Evolutionary conservation across 2,113 vertebrate genomes (phyloP).

Genomic region (Prionailurus bengalensis): DNA sequence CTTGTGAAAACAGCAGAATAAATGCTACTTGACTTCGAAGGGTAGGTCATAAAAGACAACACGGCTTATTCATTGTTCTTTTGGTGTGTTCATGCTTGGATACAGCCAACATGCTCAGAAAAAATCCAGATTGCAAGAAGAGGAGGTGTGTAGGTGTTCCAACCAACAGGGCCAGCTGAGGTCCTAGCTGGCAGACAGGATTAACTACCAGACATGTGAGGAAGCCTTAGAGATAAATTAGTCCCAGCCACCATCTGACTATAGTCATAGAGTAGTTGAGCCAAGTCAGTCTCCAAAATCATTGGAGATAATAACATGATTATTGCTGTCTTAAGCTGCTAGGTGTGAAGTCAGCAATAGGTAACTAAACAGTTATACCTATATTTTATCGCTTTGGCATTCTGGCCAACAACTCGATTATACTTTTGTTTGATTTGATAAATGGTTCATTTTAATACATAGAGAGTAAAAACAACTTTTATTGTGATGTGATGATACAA

Average conservation of each 20-base stretch:
- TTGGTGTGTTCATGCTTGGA: constrained; percentile 45
- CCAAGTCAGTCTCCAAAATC: not conserved
- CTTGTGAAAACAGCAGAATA: constrained; percentile 15
- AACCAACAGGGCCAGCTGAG: constrained; percentile 45
- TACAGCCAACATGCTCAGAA: constrained; percentile 8
- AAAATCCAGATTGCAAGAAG: constrained; percentile 52
- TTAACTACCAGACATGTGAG: not conserved
- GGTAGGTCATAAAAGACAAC: constrained; percentile 44
- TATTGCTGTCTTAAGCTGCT: not conserved
- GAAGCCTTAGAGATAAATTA: not conserved
- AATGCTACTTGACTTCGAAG: constrained; percentile 34
- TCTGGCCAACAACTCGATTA: not conserved
- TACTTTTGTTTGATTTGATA: not conserved
- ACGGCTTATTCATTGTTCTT: constrained; percentile 54
- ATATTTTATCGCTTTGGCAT: not conserved
- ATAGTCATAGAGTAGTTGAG: not conserved
- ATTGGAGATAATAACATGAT: not conserved
- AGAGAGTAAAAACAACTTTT: not conserved
- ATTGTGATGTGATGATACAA: not conserved
- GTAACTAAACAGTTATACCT: not conserved
- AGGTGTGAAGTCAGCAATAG: not conserved
- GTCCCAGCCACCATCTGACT: constrained; percentile 3
- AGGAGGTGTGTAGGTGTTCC: not conserved
- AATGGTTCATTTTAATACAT: not conserved
- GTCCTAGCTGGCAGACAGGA: not conserved